Base-by-base conservation (phyloP, 2,113 vertebrate species). In the Lonchura striata region DNA sequence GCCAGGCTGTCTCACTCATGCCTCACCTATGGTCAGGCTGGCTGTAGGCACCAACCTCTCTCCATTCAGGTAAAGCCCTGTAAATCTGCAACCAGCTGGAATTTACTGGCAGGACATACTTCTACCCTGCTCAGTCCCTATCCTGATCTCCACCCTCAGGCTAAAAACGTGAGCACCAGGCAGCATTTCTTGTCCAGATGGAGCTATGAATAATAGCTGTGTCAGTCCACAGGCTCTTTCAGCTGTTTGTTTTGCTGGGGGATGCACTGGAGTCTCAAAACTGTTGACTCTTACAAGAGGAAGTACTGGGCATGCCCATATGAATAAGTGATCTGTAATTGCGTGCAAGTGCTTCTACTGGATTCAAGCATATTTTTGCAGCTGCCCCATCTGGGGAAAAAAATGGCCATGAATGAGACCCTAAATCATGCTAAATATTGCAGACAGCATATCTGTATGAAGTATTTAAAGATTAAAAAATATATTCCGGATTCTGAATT, bases 351-450 rank as follows among this genome's bases (percentile, higher is more conserved):
- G 64, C 60, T 92, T 83, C 66, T 75, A 54, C 66, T 85, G 60
- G 35, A 47, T 96, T 82, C 42, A 79, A 84, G 88, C 49, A 17
- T 68, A 79, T 82, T 92, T 95, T 85, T 89, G 88, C 92, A 96
- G 96, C 80, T 95, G 95, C 31, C 69, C 39, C 82, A 92, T 88
- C 88, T 91, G 74, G 56, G 61, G 46, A 30, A 68, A 71, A 74
- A 92, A 81, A 49, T 25, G 80, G 65, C 42, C 52, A 39, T 1
- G 10, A 81, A 94, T 84, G 44, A 88, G 53, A 60, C 56, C 41
- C 65, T 46, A 92, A 92, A 96, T 94, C 72, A 86, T 84, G 72
- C 39, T 90, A 94, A 89, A 84, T 88, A 94, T 88, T 96, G 59
- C 81, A 91, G 87, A 87, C 57, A 75, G 81, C 42, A 47, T 76